These are phyloP conservation scores for Turritopsis dohrnii DNA, from an alignment of 30 jellyfish, hydroid and myxozoan species.

Conservation along the genomic window DNA sequence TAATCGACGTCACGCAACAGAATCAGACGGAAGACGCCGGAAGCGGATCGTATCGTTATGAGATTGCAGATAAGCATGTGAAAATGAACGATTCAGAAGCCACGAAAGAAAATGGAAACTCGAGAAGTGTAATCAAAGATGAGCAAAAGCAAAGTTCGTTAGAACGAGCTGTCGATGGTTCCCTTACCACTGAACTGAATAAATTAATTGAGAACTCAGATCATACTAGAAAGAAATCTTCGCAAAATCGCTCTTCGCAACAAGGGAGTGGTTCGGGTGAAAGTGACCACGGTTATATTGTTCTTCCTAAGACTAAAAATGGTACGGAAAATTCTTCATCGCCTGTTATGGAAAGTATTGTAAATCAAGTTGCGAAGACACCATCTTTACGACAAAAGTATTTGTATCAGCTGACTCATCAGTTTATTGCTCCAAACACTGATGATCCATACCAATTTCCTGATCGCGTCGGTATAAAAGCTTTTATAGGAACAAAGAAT, in stretches of 20 bases:
- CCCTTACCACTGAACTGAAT: not conserved
- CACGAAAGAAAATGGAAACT: not conserved
- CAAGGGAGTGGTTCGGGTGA: not conserved
- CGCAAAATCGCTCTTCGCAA: not conserved
- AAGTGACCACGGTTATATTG: not conserved
- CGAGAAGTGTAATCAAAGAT: not conserved
- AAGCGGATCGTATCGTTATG: slow-evolving; percentile 5
- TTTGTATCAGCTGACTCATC: slow-evolving; percentile 19
- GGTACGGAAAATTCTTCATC: slow-evolving; percentile 14
- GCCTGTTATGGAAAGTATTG: slow-evolving; percentile 9
- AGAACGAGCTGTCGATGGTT: not conserved
- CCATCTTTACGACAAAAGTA: slow-evolving; percentile 1
- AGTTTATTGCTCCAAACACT: not conserved
- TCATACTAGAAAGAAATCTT: not conserved
- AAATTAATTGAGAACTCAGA: not conserved
- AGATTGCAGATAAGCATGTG: not conserved
- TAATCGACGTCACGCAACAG: not conserved
- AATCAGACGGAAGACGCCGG: not conserved
- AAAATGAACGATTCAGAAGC: not conserved
- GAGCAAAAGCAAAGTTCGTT: not conserved
- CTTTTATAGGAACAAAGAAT: slow-evolving; percentile 14
- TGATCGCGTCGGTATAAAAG: slow-evolving; percentile 4
- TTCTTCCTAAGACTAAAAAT: slow-evolving; percentile 8
- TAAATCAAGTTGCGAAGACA: slow-evolving; percentile 6
- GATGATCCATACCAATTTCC: not conserved